Percentiles rank a stretch among this genome's conserved stretches.
Conservation (phyloP, 2,888 invertebrate genomes). For the Drosophila prostipennis region DNA sequence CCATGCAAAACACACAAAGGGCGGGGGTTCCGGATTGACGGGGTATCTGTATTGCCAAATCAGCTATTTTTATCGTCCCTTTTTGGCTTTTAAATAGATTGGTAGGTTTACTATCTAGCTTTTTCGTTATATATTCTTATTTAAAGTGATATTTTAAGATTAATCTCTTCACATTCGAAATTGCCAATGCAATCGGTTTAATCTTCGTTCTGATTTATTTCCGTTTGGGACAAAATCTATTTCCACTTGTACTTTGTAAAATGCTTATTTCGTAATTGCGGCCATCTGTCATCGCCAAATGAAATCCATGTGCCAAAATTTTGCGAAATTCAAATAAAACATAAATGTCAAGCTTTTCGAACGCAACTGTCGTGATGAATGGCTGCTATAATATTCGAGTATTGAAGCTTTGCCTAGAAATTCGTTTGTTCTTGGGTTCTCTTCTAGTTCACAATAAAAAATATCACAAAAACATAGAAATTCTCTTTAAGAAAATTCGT, state of each 20-base stretch:
- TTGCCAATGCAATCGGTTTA: too few relatives aligned
- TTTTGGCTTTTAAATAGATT: constrained; percentile 3
- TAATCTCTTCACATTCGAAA: too few relatives aligned
- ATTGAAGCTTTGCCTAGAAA: too few relatives aligned
- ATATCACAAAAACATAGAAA: too few relatives aligned
- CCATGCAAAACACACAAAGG: constrained; percentile 40
- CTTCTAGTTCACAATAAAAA: not conserved
- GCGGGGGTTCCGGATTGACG: not conserved
- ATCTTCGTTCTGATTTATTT: not conserved
- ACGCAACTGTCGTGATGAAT: not conserved
- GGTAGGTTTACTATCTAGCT: not conserved
- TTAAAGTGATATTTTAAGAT: too few relatives aligned
- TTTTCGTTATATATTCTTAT: too few relatives aligned
- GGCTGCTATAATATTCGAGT: not conserved
- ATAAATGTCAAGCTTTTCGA: constrained; percentile 8
- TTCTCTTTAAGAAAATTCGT: not conserved
- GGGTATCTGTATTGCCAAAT: constrained; percentile 19
- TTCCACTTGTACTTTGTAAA: constrained; percentile 1
- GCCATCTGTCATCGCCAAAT: constrained; percentile 20
- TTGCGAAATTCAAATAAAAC: constrained; percentile 7
- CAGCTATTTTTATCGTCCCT: constrained; percentile 18
- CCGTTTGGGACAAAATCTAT: not conserved
- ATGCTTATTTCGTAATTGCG: constrained; percentile 8
- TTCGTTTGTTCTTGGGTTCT: not conserved
- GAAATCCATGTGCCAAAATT: not conserved